Base-by-base conservation (phyloP, 2,888 invertebrate species). In the Hymenopus coronatus region DNA sequence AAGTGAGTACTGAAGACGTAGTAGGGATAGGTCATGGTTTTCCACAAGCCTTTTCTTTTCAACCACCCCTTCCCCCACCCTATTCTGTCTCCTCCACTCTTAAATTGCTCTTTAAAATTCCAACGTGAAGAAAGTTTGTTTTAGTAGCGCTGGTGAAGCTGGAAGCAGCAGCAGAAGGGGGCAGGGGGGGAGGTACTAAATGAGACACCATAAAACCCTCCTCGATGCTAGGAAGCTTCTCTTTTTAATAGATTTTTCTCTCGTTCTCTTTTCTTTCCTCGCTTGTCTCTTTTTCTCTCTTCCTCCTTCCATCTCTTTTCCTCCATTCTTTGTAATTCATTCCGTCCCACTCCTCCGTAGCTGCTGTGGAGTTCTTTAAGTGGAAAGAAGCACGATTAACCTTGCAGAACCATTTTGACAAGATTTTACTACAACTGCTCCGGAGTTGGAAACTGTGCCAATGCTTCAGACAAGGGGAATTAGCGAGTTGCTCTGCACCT, bases 81-180 rank as follows among this genome's bases (percentile, higher is more conserved):
- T 14, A n/a, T 82, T 82, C 27, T 27, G 84, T 85, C 88, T 87
- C 88, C 88, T 85, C 85, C 28, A 89, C 89, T 89, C 89, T 89
- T 89, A 90, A 90, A 90, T 90, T 90, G 90, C 90, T 90, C 90
- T 90, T 90, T 89, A 90, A 90, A 90, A 90, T 90, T 90, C 90
- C 89, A 89, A 88, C 89, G 89, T 85, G 89, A 87, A 89, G 89
- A 90, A 90, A 90, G 90, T 90, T 90, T 90, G 89, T 90, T 90
- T 90, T 90, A 89, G 88, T 88, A 88, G 87, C 90, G 89, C 30
- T 70, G 30, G 87, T 81, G 87, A 82, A 28, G 30, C 28, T 30
- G 30, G 30, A 83, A 83, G 30, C 28, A 83, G 83, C 30, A 30
- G 83, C 15, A 83, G 30, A 6, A 83, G 30, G 27, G 14, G 30